Evolutionary conservation across 2,888 invertebrate species (phyloP).

Genomic region (Hyalella azteca): DNA sequence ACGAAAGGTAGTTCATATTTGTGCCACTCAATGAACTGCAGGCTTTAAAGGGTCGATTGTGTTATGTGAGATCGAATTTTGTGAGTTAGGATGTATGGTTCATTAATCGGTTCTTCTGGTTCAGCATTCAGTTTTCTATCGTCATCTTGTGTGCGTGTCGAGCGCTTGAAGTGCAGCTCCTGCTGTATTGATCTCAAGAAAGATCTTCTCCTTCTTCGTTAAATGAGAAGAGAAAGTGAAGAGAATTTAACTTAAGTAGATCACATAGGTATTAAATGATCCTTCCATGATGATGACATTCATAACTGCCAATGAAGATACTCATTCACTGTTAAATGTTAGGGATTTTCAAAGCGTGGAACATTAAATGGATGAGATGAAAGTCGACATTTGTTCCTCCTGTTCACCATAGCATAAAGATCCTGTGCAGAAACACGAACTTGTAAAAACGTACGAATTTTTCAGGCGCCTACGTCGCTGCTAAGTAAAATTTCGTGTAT

Average conservation of each 20-base stretch:
- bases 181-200: slow-evolving; percentile 13
- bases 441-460: neutral
- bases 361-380: neutral
- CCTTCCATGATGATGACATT: neutral
- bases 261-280: neutral
- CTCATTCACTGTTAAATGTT: neutral
- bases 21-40: neutral
- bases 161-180: neutral
- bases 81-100: neutral
- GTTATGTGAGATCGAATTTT: neutral
- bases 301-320: neutral
- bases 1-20: neutral
- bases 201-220: slow-evolving; percentile 4
- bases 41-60: neutral
- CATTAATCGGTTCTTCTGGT: neutral
- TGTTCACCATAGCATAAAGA: too few relatives aligned
- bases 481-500: too few relatives aligned
- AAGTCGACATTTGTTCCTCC: neutral
- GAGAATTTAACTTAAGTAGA: slow-evolving; percentile 13
- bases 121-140: neutral
- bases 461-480: neutral
- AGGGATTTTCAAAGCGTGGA: neutral
- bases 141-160: neutral
- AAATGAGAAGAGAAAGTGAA: slow-evolving; percentile 1
- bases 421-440: too few relatives aligned